These are phyloP conservation scores for Numenius phaeopus DNA, from an alignment of 2,797 vertebrate species.

Conservation along the genomic window DNA sequence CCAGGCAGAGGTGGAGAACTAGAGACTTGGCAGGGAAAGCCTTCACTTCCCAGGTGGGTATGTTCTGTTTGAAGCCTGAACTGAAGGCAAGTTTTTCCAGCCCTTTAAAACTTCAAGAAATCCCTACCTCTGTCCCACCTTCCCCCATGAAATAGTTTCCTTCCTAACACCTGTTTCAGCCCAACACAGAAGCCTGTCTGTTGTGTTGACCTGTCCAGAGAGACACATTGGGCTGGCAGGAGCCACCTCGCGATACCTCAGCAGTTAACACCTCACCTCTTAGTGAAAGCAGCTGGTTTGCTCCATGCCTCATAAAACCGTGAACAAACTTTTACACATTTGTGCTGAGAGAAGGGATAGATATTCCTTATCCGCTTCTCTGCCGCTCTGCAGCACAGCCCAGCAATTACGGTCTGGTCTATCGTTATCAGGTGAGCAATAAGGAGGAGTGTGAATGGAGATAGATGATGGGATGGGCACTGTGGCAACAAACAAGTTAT, in stretches of 20 bases:
- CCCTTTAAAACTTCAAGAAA: constrained; percentile 26
- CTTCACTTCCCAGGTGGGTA: not conserved
- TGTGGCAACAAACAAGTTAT: constrained; percentile 66
- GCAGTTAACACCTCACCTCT: constrained; percentile 55
- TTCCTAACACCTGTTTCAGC: constrained; percentile 45
- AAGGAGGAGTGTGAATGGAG: constrained; percentile 67
- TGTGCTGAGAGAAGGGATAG: constrained; percentile 9
- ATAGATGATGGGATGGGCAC: constrained; percentile 68
- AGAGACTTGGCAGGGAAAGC: not conserved
- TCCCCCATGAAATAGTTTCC: constrained; percentile 26
- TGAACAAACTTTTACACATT: constrained; percentile 33
- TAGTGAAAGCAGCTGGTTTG: constrained; percentile 45
- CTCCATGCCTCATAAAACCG: constrained; percentile 27
- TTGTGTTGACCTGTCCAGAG: not conserved
- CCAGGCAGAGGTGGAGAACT: not conserved
- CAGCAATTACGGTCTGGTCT: constrained; percentile 20
- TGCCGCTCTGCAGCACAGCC: not conserved
- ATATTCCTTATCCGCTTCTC: constrained; percentile 9
- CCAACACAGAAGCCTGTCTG: not conserved
- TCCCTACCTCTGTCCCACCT: not conserved
- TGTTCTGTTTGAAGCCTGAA: not conserved
- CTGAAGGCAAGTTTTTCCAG: constrained; percentile 29
- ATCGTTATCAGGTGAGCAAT: constrained; percentile 67
- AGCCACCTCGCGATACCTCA: not conserved
- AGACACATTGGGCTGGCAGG: not conserved